Conservation (phyloP, 2,888 invertebrate genomes). For the Spodoptera picta region DNA sequence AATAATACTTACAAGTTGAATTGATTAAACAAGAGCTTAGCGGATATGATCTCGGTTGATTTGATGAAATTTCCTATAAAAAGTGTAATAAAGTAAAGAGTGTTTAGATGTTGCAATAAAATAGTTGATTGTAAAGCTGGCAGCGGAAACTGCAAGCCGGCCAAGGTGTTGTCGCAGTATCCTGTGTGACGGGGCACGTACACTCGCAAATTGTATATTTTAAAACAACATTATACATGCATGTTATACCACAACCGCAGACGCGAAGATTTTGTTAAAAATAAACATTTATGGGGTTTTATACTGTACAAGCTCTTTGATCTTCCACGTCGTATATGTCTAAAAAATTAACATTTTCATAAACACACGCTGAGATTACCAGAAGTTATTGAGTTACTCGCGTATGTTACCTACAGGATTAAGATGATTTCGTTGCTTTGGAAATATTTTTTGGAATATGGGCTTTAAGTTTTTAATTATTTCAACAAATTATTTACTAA, state of each 20-base stretch:
- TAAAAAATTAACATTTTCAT: conserved; percentile 17
- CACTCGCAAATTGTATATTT: conserved; percentile 31
- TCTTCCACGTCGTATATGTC: conserved; percentile 4
- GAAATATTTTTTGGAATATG: background rate
- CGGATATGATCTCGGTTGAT: background rate
- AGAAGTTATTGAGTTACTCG: background rate
- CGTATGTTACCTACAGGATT: background rate
- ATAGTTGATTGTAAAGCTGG: conserved; percentile 38
- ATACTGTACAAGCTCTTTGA: conserved; percentile 15
- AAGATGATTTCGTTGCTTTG: background rate
- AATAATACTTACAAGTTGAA: too few species aligned
- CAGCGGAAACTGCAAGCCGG: conserved; percentile 51
- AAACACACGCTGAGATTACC: background rate
- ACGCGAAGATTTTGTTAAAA: conserved; percentile 33
- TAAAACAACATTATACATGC: conserved; percentile 31
- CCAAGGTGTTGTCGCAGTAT: conserved; percentile 54
- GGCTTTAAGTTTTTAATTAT: background rate
- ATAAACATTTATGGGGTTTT: conserved; percentile 16
- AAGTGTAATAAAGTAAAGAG: conserved; percentile 14
- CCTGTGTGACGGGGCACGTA: conserved; percentile 49
- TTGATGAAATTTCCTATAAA: conserved; percentile 29
- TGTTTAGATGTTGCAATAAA: conserved; percentile 34
- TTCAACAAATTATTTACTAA: background rate
- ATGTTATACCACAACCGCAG: conserved; percentile 24
- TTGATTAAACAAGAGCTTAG: too few species aligned